Base-by-base conservation (phyloP, 1,140 invertebrate species). In the Drosophila ambigua region DNA sequence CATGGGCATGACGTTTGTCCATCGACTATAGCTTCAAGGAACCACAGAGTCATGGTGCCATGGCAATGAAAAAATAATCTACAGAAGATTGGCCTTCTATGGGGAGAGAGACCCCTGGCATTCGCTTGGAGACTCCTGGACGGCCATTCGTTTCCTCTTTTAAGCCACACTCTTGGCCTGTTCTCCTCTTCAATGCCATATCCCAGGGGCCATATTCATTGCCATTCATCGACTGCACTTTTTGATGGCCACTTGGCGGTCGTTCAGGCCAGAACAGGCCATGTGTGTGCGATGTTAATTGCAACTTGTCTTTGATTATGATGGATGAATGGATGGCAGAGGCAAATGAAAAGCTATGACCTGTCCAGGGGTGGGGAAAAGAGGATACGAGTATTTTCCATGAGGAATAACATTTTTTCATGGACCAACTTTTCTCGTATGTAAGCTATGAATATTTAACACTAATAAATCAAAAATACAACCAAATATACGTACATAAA, bases 201-300 rank as follows among this genome's bases (percentile, higher is more conserved):
- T 16, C 28, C 51, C 52, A 46, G 53, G 49, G 53, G 51, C n/a
- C 20, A 39, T 44, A 67, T 45, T 58, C 59, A 73, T 44, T 67
- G 54, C 26, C 76, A 63, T 72, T 84, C 80, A 68, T 68, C 68
- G 72, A 48, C 76, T 77, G 76, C 71, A 53, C 48, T 67, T 59
- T 59, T 26, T n/a, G 54, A 23, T 57, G n/a, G 23, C 13, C 52
- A 53, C 16, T 39, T 35, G 57, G 57, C 28, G 15, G 9, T 23
- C 46, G 31, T n/a, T 35, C 24, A 28, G 50, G 20, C 23, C 28
- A 51, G 9, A 4, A 4, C 9, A 35, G 35, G 4, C 35, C 60
- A 48, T 69, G 44, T 51, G 16, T 23, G 39, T n/a, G 28, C 28
- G 26, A 16, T 49, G 11, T 64, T 74, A 74, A 80, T 58, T 62